A percentile compares a stretch with the other conserved stretches of the same genome.
Conservation (phyloP, 2,113 vertebrate species). For the Oncorhynchus gorbuscha region DNA sequence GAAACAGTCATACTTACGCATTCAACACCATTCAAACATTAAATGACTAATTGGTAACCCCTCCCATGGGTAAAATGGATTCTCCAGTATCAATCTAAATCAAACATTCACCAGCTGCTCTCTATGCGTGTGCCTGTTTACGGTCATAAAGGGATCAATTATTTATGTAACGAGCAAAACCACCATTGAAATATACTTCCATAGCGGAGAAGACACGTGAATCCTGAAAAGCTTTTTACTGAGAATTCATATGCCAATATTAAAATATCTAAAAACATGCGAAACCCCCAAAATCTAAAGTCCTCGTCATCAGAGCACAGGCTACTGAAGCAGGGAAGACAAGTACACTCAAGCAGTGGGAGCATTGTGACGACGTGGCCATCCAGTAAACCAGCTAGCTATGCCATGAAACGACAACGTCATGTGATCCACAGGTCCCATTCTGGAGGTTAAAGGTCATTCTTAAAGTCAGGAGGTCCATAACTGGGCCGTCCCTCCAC, state of each 20-base stretch:
- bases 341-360: neutral
- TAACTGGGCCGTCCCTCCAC: neutral
- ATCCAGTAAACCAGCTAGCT: neutral
- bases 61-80: too few species aligned
- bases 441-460: neutral
- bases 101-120: neutral
- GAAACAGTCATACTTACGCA: neutral
- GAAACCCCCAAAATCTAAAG: neutral
- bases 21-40: neutral
- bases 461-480: neutral
- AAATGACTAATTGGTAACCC: neutral
- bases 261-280: neutral
- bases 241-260: neutral
- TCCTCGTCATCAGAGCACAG: neutral
- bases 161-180: neutral
- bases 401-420: too few species aligned
- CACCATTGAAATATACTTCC: neutral
- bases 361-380: neutral
- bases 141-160: neutral
- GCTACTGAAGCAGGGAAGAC: neutral
- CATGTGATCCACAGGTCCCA: neutral
- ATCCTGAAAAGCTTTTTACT: neutral
- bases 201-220: neutral
- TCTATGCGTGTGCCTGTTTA: neutral
- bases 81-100: neutral